Percentiles rank a stretch among this genome's conserved stretches.
phyloP scores from a whole-genome alignment of 2,113 vertebrate genomes.

The Nipponia nippon region DNA sequence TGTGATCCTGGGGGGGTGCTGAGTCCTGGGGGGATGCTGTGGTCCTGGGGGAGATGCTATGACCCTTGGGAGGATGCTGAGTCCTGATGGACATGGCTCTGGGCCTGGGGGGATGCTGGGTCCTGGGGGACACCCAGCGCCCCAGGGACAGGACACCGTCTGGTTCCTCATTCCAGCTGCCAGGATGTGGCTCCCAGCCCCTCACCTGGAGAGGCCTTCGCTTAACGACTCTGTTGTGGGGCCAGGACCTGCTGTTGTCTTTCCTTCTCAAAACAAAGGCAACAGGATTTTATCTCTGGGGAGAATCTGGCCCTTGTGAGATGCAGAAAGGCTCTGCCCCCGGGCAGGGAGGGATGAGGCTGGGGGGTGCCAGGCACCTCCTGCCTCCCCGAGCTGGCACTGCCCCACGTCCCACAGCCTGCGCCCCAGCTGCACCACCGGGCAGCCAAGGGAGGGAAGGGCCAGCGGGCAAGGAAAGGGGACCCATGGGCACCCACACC shows the following conservation, averaged over 20 bases:
- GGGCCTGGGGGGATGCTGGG: background rate
- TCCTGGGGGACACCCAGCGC: background rate
- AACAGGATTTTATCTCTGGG: conserved; percentile 18
- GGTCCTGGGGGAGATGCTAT: background rate
- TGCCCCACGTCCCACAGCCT: background rate
- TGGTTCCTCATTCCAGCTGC: conserved; percentile 3
- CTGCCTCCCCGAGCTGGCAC: background rate
- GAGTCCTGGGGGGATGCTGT: background rate
- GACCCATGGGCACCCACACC: background rate
- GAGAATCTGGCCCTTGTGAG: conserved; percentile 30
- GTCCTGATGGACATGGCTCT: no score
- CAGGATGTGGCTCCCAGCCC: background rate
- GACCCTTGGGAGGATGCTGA: no score
- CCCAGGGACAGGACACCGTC: background rate
- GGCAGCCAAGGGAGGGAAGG: background rate
- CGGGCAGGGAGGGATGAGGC: background rate
- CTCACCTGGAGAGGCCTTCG: background rate
- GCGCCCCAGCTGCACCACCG: background rate
- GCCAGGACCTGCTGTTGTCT: background rate
- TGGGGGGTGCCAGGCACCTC: background rate
- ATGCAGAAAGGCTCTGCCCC: background rate
- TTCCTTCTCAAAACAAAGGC: conserved; percentile 32
- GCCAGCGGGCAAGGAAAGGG: background rate
- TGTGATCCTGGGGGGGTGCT: background rate
- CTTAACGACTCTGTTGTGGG: conserved; percentile 17